Base-by-base conservation (phyloP, 2,888 invertebrate genomes). In the Leptinotarsa juncta region DNA sequence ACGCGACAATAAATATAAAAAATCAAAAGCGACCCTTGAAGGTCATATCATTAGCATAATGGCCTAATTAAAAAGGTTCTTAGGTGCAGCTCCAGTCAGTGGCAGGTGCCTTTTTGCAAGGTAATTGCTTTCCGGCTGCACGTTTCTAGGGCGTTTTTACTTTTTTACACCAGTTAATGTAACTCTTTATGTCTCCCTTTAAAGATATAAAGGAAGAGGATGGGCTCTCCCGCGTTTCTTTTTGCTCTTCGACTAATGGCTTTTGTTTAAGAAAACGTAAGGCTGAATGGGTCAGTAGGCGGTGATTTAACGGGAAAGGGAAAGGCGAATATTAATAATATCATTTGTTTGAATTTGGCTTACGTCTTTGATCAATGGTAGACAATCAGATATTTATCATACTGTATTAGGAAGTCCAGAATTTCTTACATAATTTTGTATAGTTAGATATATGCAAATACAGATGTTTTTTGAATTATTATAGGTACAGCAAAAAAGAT, bases 31-130 rank as follows among this genome's bases (percentile, higher is more conserved):
- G 81, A 80, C 80, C 83, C 81, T 81, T 80, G 79, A 80, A 83
- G 83, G 83, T 83, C 83, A 81, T 83, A 82, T 83, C 83, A 84
- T 84, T 84, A 84, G 82, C 84, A 84, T 84, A 84, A 84, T 82
- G 82, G 82, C 74, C 80, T 84, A 84, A 84, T 84, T 84, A 84
- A 84, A 84, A 81, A 82, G 83, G 77, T 82, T 82, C 83, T 83
- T 83, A 83, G 83, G 81, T 83, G 83, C 82, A 81, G 82, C 78
- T 77, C 78, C 82, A 80, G 82, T 83, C 83, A 83, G 79, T 79
- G 80, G 81, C 83, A 83, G 83, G 82, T 83, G 83, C 83, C 80
- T 81, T 82, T 81, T 81, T 81, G 79, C 77, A 78, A 77, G 81
- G 79, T 83, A 83, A 83, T 84, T 84, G 82, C 84, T 79, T 79